These are phyloP conservation scores for Drosophila anomalipes DNA, from an alignment of 2,888 invertebrate genomes.

Conservation along the genomic window DNA sequence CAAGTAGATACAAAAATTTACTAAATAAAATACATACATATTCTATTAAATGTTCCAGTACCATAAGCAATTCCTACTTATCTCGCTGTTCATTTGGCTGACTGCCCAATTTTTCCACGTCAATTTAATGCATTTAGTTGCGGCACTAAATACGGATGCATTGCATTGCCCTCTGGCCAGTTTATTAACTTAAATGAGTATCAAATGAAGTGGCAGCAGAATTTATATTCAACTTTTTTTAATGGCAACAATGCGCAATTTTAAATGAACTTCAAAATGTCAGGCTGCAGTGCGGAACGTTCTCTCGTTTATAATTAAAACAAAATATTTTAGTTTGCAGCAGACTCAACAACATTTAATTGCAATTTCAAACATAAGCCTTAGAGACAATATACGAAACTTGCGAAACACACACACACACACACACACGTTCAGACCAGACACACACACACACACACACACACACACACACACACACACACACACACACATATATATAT, in stretches of 20 bases:
- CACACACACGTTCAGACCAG: not conserved
- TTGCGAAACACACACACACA: constrained; percentile 1
- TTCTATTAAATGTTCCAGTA: not conserved
- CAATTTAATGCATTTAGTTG: constrained; percentile 41
- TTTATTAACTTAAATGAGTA: constrained; percentile 60
- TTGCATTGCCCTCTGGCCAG: constrained; percentile 20
- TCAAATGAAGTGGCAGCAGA: constrained; percentile 48
- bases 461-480: too few relatives aligned
- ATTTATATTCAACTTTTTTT: not conserved
- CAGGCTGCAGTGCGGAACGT: constrained; percentile 30
- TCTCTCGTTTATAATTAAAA: constrained; percentile 63
- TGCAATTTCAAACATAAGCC: constrained; percentile 45
- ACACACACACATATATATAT: not conserved
- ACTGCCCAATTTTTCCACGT: constrained; percentile 32
- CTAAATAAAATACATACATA: not conserved
- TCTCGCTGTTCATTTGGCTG: constrained; percentile 12
- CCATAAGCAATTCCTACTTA: constrained; percentile 12
- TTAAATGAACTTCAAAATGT: constrained; percentile 54
- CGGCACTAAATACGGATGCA: constrained; percentile 21
- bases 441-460: not conserved
- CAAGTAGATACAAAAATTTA: not conserved
- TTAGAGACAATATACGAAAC: constrained; percentile 10
- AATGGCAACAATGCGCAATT: constrained; percentile 25
- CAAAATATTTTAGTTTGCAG: constrained; percentile 64
- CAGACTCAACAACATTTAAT: constrained; percentile 52